These are phyloP conservation scores for Romanogobio albipinnatus DNA, from an alignment of 2,113 vertebrate species.

Conservation along the genomic window DNA sequence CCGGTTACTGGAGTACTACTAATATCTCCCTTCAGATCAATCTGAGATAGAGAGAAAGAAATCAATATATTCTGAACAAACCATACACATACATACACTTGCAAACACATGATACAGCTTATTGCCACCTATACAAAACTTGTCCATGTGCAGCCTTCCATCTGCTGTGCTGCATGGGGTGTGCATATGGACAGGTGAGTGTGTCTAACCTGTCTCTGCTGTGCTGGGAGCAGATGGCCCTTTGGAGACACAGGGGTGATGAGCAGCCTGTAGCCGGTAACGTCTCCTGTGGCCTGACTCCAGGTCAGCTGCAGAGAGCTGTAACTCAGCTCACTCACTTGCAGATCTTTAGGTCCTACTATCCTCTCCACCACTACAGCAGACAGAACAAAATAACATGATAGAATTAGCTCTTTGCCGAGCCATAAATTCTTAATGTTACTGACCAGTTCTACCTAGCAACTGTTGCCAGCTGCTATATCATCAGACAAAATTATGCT, in stretches of 20 bases:
- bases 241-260: constrained; percentile 70
- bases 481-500: neutral
- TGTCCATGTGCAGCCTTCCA: neutral
- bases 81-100: neutral
- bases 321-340: constrained; percentile 77
- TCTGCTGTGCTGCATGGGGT: constrained; percentile 36
- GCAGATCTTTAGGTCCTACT: constrained; percentile 78
- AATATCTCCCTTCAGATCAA: constrained; percentile 80
- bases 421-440: neutral
- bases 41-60: constrained; percentile 61
- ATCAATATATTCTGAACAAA: neutral
- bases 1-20: constrained; percentile 71
- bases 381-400: neutral
- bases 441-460: too few relatives aligned
- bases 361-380: constrained; percentile 71
- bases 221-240: constrained; percentile 55
- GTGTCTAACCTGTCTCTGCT: constrained; percentile 75
- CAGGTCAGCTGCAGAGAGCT: constrained; percentile 82
- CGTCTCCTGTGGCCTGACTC: constrained; percentile 82
- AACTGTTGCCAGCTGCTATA: neutral
- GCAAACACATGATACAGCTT: neutral
- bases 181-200: constrained; percentile 8
- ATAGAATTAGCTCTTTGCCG: neutral
- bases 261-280: constrained; percentile 76
- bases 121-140: neutral